These are phyloP conservation scores for Cosmorhoe ocellata DNA, from an alignment of 2,888 invertebrate genomes.

Conservation along the genomic window DNA sequence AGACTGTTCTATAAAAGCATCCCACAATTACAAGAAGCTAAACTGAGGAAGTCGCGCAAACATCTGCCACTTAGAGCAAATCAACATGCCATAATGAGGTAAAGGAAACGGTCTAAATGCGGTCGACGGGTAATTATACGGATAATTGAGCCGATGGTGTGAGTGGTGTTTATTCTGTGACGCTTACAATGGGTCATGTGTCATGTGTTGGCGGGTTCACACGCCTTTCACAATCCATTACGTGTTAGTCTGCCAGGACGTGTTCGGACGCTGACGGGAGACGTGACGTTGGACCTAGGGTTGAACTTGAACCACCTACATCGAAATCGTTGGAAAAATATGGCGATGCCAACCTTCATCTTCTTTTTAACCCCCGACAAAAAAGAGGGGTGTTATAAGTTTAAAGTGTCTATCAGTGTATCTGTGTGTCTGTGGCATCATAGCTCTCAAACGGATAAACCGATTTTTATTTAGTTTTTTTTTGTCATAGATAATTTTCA, in stretches of 20 bases:
- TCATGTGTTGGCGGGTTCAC: conserved; percentile 55
- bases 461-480: no score
- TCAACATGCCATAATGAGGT: conserved; percentile 29
- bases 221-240: conserved; percentile 73
- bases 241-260: conserved; percentile 54
- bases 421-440: no score
- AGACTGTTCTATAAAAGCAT: conserved; percentile 3
- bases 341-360: no score
- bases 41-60: conserved; percentile 19
- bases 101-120: conserved; percentile 42
- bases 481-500: no score
- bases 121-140: conserved; percentile 57
- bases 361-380: no score
- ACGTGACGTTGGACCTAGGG: conserved; percentile 40
- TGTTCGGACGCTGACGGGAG: conserved; percentile 40
- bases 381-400: no score
- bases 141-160: conserved; percentile 58
- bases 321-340: no score
- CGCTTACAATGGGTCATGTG: conserved; percentile 59
- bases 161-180: conserved; percentile 21
- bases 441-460: no score
- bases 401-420: no score
- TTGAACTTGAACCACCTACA: conserved; percentile 30
- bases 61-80: conserved; percentile 25
- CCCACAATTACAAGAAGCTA: conserved; percentile 12